A percentile compares a stretch with the other conserved stretches of the same genome.
phyloP scores from a whole-genome alignment of 2,797 vertebrate species.

The Diceros bicornis region DNA sequence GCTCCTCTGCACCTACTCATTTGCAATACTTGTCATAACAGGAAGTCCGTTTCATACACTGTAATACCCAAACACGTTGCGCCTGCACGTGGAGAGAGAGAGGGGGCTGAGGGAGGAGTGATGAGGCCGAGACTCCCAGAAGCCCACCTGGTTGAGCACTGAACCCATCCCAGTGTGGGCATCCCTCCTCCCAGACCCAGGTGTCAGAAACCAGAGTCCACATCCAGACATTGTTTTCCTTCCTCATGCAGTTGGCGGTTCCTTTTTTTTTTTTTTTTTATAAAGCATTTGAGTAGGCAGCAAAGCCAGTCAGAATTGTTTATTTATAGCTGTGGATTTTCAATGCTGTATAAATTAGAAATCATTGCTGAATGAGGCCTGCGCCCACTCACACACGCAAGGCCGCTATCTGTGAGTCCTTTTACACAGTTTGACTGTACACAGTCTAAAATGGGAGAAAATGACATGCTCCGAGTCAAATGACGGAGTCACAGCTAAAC shows the following conservation, averaged over 20 bases:
- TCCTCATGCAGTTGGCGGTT: constrained; percentile 53
- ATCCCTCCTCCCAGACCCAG: background rate
- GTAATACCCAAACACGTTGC: constrained; percentile 51
- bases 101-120: background rate
- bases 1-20: constrained; percentile 40
- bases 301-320: constrained; percentile 87
- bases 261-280: constrained; percentile 74
- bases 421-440: constrained; percentile 82
- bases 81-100: background rate
- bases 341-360: constrained; percentile 89
- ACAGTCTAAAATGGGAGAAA: constrained; percentile 82
- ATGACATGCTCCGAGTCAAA: constrained; percentile 80
- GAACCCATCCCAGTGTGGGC: background rate
- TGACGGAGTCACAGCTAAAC: constrained; percentile 78
- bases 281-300: constrained; percentile 85
- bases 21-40: constrained; percentile 77
- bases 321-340: constrained; percentile 89
- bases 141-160: background rate
- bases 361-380: constrained; percentile 87
- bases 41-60: constrained; percentile 68
- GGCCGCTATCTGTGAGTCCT: constrained; percentile 86
- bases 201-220: background rate
- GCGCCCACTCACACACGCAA: constrained; percentile 86
- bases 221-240: constrained; percentile 62
- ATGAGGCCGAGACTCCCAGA: background rate